Base-by-base conservation (phyloP, 2,113 vertebrate species). In the Protobothrops flavoviridis region DNA sequence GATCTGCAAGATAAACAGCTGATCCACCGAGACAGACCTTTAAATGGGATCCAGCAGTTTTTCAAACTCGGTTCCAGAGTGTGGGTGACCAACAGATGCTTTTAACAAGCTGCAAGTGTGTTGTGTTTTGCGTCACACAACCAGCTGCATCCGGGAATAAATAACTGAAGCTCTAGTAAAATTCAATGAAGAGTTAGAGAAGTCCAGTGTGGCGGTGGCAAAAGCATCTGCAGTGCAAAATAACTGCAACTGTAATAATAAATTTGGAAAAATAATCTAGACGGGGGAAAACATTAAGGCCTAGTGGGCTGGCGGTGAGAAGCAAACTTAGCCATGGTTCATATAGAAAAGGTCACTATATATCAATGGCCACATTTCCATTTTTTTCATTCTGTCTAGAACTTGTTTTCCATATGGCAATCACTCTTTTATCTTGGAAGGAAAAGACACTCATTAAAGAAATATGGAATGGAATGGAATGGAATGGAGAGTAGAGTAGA, bases 61-160 rank as follows among this genome's bases (percentile, higher is more conserved):
- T 96, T 94, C 64, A 92, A 20, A 59, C 88, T 93, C 93, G 95
- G 94, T 91, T 50, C 92, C 90, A 0, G 0, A 88, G 95, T 92
- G 88, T 26, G 87, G 90, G 91, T 85, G 96, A 86, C 86, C 26
- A 87, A 17, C 81, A 55, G 6, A 91, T 93, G 96, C 86, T 39
- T 94, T 95, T 85, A 93, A 92, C 92, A 94, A 93, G 94, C 96
- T 96, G 95, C 56, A 91, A 94, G 3, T 5, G 92, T 12, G 23
- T 92, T 91, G 94, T 95, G 96, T 95, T 94, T 91, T 95, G 39
- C 92, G 52, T 92, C 26, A 89, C 93, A 96, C 96, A 94, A 93
- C 89, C 96, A 96, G 96, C 94, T 96, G 95, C 94, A 96, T 85
- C 87, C 93, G 90, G 91, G 96, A 97, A 97, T 97, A 97, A 97